These are phyloP conservation scores for Nysson spinosus DNA, from an alignment of 2,888 invertebrate genomes.

Conservation along the genomic window DNA sequence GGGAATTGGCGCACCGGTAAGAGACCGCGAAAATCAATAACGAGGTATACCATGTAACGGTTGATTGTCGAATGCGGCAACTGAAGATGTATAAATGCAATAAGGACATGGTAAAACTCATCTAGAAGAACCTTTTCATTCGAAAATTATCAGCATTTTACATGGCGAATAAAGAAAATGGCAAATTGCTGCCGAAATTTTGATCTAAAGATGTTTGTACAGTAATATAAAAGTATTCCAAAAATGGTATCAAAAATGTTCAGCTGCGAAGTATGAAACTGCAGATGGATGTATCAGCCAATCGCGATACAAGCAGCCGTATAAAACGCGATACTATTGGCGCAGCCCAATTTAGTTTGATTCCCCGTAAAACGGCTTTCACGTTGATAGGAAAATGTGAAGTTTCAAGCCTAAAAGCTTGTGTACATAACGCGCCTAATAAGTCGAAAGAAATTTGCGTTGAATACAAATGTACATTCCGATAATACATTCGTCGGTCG, in stretches of 20 bases:
- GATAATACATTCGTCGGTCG: background rate
- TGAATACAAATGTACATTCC: background rate
- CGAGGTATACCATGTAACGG: conserved; percentile 65
- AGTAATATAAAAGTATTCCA: too few relatives aligned
- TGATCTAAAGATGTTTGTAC: too few relatives aligned
- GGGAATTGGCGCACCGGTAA: conserved; percentile 52
- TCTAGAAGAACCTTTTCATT: too few relatives aligned
- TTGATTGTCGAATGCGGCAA: conserved; percentile 63
- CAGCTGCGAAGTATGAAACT: background rate
- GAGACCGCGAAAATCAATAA: conserved; percentile 61
- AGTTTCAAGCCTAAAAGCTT: background rate
- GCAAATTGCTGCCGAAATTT: too few relatives aligned
- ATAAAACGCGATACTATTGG: background rate
- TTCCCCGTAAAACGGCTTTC: background rate
- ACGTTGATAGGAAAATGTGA: background rate
- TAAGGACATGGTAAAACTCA: too few relatives aligned
- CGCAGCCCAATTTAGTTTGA: background rate
- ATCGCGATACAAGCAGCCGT: background rate
- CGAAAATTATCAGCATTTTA: too few relatives aligned
- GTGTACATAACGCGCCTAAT: too few relatives aligned
- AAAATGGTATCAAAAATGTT: too few relatives aligned
- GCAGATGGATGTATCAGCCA: background rate
- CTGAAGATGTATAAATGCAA: conserved; percentile 1
- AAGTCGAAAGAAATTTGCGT: background rate
- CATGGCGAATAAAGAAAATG: too few relatives aligned